A percentile compares a stretch with the other conserved stretches of the same genome.
These are phyloP conservation scores for Camelus bactrianus DNA, from an alignment of 2,113 vertebrate species.

Conservation along the genomic window DNA sequence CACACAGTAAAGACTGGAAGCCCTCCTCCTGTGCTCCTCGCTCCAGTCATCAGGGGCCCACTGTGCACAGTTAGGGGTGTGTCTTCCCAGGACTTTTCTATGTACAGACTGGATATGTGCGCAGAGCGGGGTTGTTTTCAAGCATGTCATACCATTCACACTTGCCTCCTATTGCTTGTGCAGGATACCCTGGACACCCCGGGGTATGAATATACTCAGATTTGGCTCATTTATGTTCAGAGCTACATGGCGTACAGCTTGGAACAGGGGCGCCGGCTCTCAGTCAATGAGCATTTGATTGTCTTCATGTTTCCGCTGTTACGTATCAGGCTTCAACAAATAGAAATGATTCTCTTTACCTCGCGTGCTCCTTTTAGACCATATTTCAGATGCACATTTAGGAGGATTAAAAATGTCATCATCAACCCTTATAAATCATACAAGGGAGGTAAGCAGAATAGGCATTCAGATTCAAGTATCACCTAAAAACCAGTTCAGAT, in stretches of 20 bases:
- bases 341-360: neutral
- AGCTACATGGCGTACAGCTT: too few species aligned
- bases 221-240: neutral
- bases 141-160: neutral
- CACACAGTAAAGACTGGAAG: neutral
- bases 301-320: neutral
- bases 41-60: too few species aligned
- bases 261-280: neutral
- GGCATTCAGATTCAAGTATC: neutral
- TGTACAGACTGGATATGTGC: neutral
- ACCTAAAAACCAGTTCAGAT: neutral
- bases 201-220: neutral
- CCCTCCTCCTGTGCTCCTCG: neutral
- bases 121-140: neutral
- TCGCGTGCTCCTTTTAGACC: neutral
- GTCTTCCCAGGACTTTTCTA: neutral
- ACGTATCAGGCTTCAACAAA: neutral
- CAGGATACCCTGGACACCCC: too few species aligned
- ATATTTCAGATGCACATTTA: neutral
- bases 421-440: neutral
- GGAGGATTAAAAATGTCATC: neutral
- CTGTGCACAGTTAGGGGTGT: rapidly evolving
- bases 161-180: neutral
- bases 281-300: neutral
- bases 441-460: neutral